phyloP scores from a whole-genome alignment of 2,113 vertebrate species.

The Casuarius casuarius region DNA sequence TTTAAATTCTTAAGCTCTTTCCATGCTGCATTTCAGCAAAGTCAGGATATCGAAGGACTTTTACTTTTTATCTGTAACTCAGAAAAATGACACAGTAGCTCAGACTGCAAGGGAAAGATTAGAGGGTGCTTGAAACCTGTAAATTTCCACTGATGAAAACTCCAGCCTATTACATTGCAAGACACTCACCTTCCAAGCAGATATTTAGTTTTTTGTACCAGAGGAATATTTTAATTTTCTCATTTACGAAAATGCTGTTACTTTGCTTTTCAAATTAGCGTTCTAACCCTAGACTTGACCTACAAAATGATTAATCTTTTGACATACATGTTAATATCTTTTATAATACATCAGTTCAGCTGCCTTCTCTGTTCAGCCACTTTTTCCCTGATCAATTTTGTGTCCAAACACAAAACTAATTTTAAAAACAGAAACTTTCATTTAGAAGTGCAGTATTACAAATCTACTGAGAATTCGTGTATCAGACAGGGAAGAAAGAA shows the following conservation, averaged over 20 bases:
- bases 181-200: neutral
- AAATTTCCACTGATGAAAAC: neutral
- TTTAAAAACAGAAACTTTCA: neutral
- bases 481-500: neutral
- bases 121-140: neutral
- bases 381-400: neutral
- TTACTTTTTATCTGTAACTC: neutral
- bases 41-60: neutral
- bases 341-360: neutral
- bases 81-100: neutral
- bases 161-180: neutral
- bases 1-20: constrained; percentile 4
- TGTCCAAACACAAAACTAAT: neutral
- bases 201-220: neutral
- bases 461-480: neutral
- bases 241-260: neutral
- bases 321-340: neutral
- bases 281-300: neutral
- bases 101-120: neutral
- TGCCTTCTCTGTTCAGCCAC: neutral
- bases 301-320: neutral
- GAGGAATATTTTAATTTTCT: neutral
- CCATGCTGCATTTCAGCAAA: neutral
- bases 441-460: neutral
- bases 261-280: neutral